Evolutionary conservation across 1,140 invertebrate genomes (phyloP), one percentile per base, ranked within the genome.

Genomic region (Magallana angulata): DNA sequence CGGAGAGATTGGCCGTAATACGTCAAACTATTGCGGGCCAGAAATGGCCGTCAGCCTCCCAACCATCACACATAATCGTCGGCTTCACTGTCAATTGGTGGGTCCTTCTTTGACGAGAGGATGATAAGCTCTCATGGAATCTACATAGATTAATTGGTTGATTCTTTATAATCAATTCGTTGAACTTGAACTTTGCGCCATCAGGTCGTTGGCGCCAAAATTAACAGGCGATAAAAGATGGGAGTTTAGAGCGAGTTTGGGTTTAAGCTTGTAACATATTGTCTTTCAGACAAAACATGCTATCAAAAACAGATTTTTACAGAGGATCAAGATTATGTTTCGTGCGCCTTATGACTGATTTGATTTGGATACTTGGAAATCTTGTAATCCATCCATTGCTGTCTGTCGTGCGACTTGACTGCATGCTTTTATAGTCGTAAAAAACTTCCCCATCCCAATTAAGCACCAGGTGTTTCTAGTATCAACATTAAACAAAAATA

Each of bases 101-200:
- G 18, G 24, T 76, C 36, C 36, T 30, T 3, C 68, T 76, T 18
- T 76, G 68, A 76, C 68, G 68, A 76, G 36, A 30, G 12, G 68
- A 24, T 76, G 68, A 76, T 76, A 76, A 76, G 68, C 68, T 76
- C 24, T 76, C 68, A 12, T 8, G 36, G 24, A 76, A 30, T 76
- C 24, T 11, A 30, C 24, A 76, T 76, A 76, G 68, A 76, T 76
- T 76, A 24, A 76, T 76, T 30, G 68, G 9, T 12, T 30, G 68
- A 12, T 76, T 76, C 68, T 76, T 11, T 62, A 30, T 76, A 76
- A 76, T 76, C 68, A 76, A 76, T 76, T 76, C 68, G 68, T 76
- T 76, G 11, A 76, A 76, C 24, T 76, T 76, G 68, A 76, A 76
- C 68, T 76, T 76, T 76, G 68, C 36, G 24, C 68, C 24, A 76